Evolutionary conservation across 2,113 vertebrate genomes (phyloP).

Genomic region (Tachysurus fulvidraco): DNA sequence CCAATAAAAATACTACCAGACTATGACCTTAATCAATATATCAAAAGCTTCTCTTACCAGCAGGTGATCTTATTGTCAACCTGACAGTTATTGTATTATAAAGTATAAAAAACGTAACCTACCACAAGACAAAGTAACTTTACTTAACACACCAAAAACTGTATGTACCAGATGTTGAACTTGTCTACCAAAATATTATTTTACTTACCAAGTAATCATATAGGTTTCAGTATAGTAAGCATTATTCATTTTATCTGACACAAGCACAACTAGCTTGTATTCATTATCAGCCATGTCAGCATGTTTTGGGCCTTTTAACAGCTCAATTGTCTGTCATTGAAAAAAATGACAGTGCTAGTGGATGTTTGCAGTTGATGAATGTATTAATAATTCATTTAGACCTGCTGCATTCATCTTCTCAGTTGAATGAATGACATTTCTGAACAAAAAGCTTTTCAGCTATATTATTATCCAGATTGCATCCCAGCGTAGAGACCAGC

Average conservation of each 20-base stretch:
- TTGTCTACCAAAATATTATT: neutral
- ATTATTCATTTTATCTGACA: neutral
- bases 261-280: neutral
- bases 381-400: constrained; percentile 9
- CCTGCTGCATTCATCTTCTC: neutral
- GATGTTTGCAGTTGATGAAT: constrained; percentile 13
- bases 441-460: neutral
- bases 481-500: no score
- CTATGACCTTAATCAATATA: no score
- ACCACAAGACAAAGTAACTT: no score
- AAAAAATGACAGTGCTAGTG: neutral
- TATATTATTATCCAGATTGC: neutral
- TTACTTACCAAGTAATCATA: neutral
- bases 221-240: neutral
- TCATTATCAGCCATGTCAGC: neutral
- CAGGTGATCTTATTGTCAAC: no score
- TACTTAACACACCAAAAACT: no score
- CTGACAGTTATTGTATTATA: no score
- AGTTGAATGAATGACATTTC: neutral
- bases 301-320: neutral
- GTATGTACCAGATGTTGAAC: no score
- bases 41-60: no score
- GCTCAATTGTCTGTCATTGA: neutral
- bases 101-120: no score
- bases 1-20: no score